Evolutionary conservation across 2,797 vertebrate genomes (phyloP).

Genomic region (Cetoscarus ocellatus): DNA sequence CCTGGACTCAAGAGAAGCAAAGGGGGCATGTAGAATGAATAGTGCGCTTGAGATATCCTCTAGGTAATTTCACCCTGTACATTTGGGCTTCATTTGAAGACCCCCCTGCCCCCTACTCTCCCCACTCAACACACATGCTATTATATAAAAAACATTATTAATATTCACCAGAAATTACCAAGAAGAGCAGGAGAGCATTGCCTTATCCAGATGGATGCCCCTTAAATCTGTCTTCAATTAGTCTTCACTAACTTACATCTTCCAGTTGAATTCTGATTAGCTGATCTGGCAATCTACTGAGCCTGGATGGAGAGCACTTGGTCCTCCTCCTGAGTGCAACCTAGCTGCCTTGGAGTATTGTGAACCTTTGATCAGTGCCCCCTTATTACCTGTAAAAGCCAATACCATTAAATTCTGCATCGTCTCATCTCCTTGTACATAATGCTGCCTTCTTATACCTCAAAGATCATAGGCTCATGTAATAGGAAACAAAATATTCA

Average conservation of each 20-base stretch:
- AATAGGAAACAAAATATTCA: constrained; percentile 49
- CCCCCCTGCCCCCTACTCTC: neutral
- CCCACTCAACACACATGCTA: constrained; percentile 32
- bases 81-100: constrained; percentile 66
- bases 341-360: constrained; percentile 76
- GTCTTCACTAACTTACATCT: constrained; percentile 79
- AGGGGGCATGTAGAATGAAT: constrained; percentile 64
- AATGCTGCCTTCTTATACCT: constrained; percentile 57
- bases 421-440: constrained; percentile 55
- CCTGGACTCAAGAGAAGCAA: constrained; percentile 14
- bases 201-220: constrained; percentile 77
- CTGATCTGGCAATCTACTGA: constrained; percentile 82
- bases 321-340: constrained; percentile 77
- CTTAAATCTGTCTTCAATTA: constrained; percentile 85
- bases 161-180: constrained; percentile 79
- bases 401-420: constrained; percentile 69
- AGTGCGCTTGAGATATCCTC: constrained; percentile 66
- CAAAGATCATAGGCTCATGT: constrained; percentile 66
- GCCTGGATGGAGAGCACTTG: constrained; percentile 80
- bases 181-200: constrained; percentile 55
- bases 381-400: constrained; percentile 84
- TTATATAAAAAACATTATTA: constrained; percentile 81
- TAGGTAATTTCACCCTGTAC: constrained; percentile 64
- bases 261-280: constrained; percentile 85
- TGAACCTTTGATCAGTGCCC: constrained; percentile 84